These are phyloP conservation scores for Onchidella celtica DNA, from an alignment of 2,888 invertebrate species.

Conservation along the genomic window DNA sequence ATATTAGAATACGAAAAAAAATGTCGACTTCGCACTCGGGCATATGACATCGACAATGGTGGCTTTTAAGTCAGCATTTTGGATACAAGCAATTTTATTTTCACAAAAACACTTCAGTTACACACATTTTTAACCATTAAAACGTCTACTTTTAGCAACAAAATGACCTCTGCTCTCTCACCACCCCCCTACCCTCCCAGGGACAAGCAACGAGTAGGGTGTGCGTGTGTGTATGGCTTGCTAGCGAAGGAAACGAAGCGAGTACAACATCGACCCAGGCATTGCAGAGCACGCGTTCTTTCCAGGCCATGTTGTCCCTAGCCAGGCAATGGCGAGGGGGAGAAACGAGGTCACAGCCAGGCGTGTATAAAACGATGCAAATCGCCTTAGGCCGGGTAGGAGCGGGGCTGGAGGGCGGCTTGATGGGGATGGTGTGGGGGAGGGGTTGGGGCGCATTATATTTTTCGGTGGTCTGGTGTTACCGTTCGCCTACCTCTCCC, in stretches of 20 bases:
- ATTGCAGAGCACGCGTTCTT: not conserved
- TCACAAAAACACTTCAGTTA: too few relatives aligned
- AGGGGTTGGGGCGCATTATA: not conserved
- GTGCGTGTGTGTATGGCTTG: too few relatives aligned
- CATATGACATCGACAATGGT: too few relatives aligned
- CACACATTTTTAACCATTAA: too few relatives aligned
- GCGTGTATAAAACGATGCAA: constrained; percentile 23
- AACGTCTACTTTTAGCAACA: too few relatives aligned
- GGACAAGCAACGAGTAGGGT: too few relatives aligned
- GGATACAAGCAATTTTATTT: too few relatives aligned
- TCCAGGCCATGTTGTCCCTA: not conserved
- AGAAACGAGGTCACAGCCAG: constrained; percentile 16
- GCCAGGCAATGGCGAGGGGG: not conserved
- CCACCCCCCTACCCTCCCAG: too few relatives aligned
- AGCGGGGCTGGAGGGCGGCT: too few relatives aligned
- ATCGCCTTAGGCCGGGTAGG: constrained; percentile 8
- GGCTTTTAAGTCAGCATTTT: too few relatives aligned
- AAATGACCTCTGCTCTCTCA: not conserved
- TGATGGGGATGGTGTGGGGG: not conserved
- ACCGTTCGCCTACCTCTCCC: not conserved
- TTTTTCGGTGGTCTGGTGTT: not conserved
- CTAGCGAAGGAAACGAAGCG: not conserved
- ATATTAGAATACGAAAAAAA: too few relatives aligned
- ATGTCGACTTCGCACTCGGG: too few relatives aligned
- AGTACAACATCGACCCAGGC: not conserved